These are phyloP conservation scores for Probaryconus sp. DNA, from an alignment of 1,140 invertebrate genomes.

Conservation along the genomic window DNA sequence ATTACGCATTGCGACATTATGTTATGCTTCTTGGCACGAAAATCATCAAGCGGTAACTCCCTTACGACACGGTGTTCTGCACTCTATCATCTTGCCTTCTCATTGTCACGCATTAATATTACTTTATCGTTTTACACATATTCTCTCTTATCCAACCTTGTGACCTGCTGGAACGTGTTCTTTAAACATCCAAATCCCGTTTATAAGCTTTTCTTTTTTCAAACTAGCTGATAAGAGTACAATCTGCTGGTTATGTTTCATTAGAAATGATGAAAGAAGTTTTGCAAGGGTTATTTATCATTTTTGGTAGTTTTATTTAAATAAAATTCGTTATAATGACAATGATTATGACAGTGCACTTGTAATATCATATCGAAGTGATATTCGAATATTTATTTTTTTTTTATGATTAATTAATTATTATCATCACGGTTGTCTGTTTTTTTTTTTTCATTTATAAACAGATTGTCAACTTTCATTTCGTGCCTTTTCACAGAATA, in stretches of 20 bases:
- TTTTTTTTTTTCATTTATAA: too few species aligned
- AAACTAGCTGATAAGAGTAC: conserved; percentile 65
- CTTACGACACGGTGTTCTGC: conserved; percentile 40
- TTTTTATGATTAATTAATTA: too few species aligned
- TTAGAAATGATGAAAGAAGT: conserved; percentile 51
- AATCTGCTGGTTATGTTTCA: conserved; percentile 62
- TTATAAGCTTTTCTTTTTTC: conserved; percentile 67
- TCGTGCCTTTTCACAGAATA: too few species aligned
- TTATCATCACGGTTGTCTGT: too few species aligned
- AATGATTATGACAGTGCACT: too few species aligned
- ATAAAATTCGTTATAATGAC: conserved; percentile 1
- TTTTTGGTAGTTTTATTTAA: conserved; percentile 48
- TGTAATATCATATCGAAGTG: too few species aligned
- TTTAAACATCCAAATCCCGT: conserved; percentile 63
- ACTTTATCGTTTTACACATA: conserved; percentile 53
- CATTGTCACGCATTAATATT: conserved; percentile 50
- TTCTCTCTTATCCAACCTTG: conserved; percentile 68
- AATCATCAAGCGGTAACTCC: conserved; percentile 58
- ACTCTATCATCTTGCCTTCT: conserved; percentile 43
- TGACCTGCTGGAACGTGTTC: conserved; percentile 80
- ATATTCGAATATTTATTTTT: too few species aligned
- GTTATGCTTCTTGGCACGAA: conserved; percentile 65
- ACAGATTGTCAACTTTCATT: too few species aligned
- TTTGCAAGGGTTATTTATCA: conserved; percentile 47
- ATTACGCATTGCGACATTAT: conserved; percentile 40